Percentiles rank a stretch among this genome's conserved stretches.
Conservation (phyloP, 2,113 vertebrate genomes). For the Myrmecophaga tridactyla region DNA sequence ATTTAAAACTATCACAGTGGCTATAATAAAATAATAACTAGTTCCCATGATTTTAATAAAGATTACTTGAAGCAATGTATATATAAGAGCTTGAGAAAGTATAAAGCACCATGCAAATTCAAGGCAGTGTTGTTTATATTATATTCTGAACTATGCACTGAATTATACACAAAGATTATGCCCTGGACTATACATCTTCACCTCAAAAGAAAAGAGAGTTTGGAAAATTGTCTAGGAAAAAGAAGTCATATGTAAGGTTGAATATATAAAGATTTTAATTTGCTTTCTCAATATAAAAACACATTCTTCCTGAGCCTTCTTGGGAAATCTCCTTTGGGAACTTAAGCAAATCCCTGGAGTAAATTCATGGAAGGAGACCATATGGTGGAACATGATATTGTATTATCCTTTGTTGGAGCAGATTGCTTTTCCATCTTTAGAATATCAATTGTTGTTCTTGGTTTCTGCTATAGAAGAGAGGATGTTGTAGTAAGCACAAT, state of each 20-base stretch:
- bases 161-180: neutral
- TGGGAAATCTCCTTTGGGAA: neutral
- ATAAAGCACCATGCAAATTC: neutral
- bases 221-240: neutral
- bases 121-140: neutral
- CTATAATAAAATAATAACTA: neutral
- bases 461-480: slow-evolving; percentile 15
- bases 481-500: neutral
- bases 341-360: neutral
- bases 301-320: neutral
- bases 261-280: slow-evolving; percentile 22
- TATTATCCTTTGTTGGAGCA: slow-evolving; percentile 32
- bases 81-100: neutral
- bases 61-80: neutral
- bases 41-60: neutral
- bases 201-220: neutral
- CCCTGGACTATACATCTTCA: neutral
- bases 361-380: slow-evolving; percentile 39
- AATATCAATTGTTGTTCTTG: slow-evolving; percentile 40
- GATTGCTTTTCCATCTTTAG: slow-evolving; percentile 43
- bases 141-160: neutral
- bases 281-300: neutral
- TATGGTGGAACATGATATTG: slow-evolving; percentile 1
- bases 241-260: neutral
- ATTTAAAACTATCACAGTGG: too few species aligned